Evolutionary conservation across 2,797 vertebrate species (phyloP).

Genomic region (Anableps anableps): DNA sequence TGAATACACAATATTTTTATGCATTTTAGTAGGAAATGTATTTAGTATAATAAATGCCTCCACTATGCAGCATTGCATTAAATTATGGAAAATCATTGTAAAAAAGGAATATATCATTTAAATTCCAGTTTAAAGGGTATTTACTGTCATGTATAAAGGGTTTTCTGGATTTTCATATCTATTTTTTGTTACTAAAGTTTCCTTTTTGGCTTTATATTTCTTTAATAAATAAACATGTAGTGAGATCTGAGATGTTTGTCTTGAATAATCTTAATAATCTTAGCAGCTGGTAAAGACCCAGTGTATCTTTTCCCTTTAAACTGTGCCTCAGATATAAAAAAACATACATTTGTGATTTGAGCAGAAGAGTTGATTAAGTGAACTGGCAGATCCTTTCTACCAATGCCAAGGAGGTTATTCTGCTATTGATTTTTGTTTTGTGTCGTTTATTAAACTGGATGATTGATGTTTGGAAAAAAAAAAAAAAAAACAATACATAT

Average conservation of each 20-base stretch:
- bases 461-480: background rate
- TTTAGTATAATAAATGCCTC: constrained; percentile 1
- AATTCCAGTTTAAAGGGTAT: background rate
- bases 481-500: background rate
- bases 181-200: background rate
- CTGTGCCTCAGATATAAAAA: background rate
- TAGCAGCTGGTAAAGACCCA: background rate
- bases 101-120: background rate
- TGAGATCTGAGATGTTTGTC: background rate
- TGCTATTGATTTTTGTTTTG: background rate
- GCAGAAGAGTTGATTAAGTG: background rate
- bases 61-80: background rate
- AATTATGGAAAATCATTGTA: background rate
- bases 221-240: background rate
- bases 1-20: background rate
- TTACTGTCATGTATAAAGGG: background rate
- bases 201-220: background rate
- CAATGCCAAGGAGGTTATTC: background rate
- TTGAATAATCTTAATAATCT: background rate
- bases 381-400: background rate
- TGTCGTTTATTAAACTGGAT: background rate
- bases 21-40: background rate
- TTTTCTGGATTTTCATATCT: background rate
- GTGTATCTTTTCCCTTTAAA: background rate
- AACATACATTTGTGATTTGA: background rate